A percentile compares a stretch with the other conserved stretches of the same genome.
Conservation (phyloP, 2,113 vertebrate species). For the Solea solea region DNA sequence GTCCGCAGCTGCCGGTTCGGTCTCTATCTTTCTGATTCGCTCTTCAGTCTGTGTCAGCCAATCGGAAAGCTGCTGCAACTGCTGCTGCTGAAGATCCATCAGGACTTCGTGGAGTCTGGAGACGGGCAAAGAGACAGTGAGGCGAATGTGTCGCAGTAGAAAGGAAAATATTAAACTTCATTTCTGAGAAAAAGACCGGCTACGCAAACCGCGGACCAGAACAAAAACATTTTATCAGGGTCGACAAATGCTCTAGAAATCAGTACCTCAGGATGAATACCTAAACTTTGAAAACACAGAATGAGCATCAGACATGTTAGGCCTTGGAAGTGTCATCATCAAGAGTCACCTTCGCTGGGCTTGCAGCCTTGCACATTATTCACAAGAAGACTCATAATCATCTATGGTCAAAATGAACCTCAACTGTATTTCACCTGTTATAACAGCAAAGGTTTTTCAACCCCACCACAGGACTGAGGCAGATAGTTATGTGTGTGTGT, state of each 20-base stretch:
- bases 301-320: conserved; percentile 27
- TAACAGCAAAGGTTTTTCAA: background rate
- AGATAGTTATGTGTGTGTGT: background rate
- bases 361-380: conserved; percentile 36
- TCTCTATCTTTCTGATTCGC: conserved; percentile 92
- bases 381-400: conserved; percentile 20
- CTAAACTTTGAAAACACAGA: conserved; percentile 37
- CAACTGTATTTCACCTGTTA: background rate
- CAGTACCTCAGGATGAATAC: no score
- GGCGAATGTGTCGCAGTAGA: background rate
- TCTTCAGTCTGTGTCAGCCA: conserved; percentile 92
- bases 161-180: background rate
- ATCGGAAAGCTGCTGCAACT: conserved; percentile 92
- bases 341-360: conserved; percentile 33
- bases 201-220: background rate
- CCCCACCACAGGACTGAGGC: no score
- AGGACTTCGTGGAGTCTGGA: conserved; percentile 93
- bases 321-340: conserved; percentile 32
- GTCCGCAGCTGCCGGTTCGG: conserved; percentile 76
- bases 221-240: conserved; percentile 5
- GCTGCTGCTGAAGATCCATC: conserved; percentile 95
- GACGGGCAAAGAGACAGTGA: background rate
- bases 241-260: conserved; percentile 13
- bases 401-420: conserved; percentile 7
- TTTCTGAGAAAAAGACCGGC: no score